Evolutionary conservation across 2,888 invertebrate genomes (phyloP), one percentile per base, ranked within the genome.

Genomic region (Lepidocyrtoides sp.): DNA sequence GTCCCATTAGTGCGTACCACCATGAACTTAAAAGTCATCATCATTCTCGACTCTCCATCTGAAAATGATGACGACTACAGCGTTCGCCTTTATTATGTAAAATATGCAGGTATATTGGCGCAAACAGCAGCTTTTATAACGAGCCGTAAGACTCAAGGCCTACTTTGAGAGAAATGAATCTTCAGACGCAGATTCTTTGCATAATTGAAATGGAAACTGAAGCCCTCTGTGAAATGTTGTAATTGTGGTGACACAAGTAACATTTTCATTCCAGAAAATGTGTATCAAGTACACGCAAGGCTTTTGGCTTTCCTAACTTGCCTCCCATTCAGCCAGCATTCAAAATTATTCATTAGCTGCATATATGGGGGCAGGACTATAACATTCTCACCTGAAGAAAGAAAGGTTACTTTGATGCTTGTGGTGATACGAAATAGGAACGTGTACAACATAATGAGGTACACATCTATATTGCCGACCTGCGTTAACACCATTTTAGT

Each of bases 21-120:
- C 54, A 14, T 17, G n/a, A n/a, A n/a, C n/a, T 17, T 7, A 54
- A 54, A 1, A 54, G 17, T 54, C 54, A 54, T 75, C 75, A 48
- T 75, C 48, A 75, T 75, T 23, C n/a, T 75, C 44, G 14, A 29
- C 26, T 54, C 32, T 26, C 66, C 66, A 10, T 66, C 66, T 3
- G 14, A 14, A 66, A 66, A 66, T 54, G 17, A 54, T 54, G 54
- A 51, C 2, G 17, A n/a, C 17, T 17, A n/a, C 48, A 48, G 10
- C 12, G 48, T 10, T 48, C 17, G n/a, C 14, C n/a, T 2, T 54
- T 17, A 5, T 5, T 51, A n/a, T 51, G 54, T 17, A 54, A 17
- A 54, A 17, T 54, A 17, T 2, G n/a, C 5, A 54, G 2, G 48
- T 10, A 48, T 48, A 10, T 48, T n/a, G n/a, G n/a, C n/a, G n/a